Evolutionary conservation across 1,140 invertebrate genomes (phyloP), one percentile per base, ranked within the genome.

Genomic region (Hestina assimilis): DNA sequence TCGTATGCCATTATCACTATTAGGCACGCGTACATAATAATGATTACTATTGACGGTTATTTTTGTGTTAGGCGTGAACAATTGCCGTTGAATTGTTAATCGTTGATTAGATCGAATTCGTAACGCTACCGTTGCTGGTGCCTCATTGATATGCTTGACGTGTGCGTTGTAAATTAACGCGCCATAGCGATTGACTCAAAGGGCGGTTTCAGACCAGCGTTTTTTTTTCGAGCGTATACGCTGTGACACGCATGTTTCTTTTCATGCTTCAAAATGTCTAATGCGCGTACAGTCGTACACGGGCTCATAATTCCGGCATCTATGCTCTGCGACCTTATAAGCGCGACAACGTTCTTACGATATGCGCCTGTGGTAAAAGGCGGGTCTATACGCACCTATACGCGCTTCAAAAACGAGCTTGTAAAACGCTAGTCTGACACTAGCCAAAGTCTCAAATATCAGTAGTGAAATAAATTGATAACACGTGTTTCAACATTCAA

Each of bases 151-250:
- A 79, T 78, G 70, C 70, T 42, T 33, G 59, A 43, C 55, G 55
- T 59, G 69, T 60, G 53, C 56, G 59, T 63, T 64, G 59, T 77
- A 77, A 74, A 79, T 79, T 75, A 72, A 72, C 61, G 58, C 56
- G 20, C 58, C 61, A 66, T 76, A 70, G 65, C 64, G 64, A n/a
- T n/a, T n/a, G n/a, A n/a, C n/a, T n/a, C n/a, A n/a, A n/a, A n/a
- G n/a, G n/a, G n/a, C 55, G 63, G 59, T n/a, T n/a, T n/a, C n/a
- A n/a, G n/a, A n/a, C n/a, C n/a, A n/a, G n/a, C n/a, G n/a, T n/a
- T n/a, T n/a, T n/a, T n/a, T n/a, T n/a, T n/a, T n/a, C n/a, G n/a
- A n/a, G n/a, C n/a, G n/a, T n/a, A n/a, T n/a, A n/a, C n/a, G n/a
- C n/a, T n/a, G n/a, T n/a, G n/a, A n/a, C n/a, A n/a, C n/a, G n/a